Conservation (phyloP, 2,113 vertebrate species). For the Grallaria varia region DNA sequence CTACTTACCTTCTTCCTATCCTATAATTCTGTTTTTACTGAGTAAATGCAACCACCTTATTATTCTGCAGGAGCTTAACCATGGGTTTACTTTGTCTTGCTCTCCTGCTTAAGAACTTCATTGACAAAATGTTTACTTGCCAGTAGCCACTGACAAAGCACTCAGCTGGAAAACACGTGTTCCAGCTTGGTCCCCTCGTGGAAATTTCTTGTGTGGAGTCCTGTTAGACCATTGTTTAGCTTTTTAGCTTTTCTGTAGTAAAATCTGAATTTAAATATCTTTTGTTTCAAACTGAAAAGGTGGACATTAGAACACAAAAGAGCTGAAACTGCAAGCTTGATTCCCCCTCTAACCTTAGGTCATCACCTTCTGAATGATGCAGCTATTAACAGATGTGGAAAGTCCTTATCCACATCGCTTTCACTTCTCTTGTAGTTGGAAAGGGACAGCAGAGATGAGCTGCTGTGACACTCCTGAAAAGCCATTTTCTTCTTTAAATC, state of each 20-base stretch:
- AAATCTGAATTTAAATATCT: background rate
- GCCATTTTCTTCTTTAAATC: background rate
- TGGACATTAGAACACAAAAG: background rate
- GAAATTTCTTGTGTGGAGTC: background rate
- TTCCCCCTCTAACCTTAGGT: background rate
- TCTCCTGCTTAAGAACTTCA: background rate
- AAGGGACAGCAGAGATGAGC: background rate
- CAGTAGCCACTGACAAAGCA: background rate
- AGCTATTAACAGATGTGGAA: background rate
- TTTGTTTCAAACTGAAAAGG: background rate
- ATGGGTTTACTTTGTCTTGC: background rate
- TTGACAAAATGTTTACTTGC: background rate
- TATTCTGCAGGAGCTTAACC: background rate
- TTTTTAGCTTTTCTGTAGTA: background rate
- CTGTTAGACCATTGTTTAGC: background rate
- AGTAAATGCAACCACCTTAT: background rate
- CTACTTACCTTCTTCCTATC: background rate
- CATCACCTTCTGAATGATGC: background rate
- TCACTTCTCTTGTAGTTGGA: background rate
- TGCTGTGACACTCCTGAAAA: background rate
- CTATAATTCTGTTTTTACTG: background rate
- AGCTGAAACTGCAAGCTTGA: background rate
- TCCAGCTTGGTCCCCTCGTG: background rate
- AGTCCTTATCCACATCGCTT: background rate
- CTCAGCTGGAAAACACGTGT: background rate